Percentiles rank a stretch among this genome's conserved stretches.
Evolutionary conservation across 2,888 invertebrate species (phyloP).

Genomic region (Caenorhabditis sp.): DNA sequence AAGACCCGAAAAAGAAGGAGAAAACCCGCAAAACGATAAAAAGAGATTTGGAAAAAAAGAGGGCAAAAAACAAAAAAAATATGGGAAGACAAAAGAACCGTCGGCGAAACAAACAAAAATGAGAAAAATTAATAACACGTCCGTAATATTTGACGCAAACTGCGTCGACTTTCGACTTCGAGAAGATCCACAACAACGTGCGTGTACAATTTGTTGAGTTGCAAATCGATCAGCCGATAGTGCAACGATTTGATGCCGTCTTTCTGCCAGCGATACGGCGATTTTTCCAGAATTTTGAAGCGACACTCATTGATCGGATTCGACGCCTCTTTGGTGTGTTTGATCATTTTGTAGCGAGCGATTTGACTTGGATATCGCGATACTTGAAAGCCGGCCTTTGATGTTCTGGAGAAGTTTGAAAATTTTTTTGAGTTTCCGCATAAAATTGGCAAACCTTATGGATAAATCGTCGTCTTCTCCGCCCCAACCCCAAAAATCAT

Average conservation of each 20-base stretch:
- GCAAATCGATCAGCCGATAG: constrained; percentile 65
- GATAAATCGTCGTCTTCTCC: constrained; percentile 97
- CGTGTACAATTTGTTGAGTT: constrained; percentile 58
- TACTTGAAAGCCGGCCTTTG: constrained; percentile 78
- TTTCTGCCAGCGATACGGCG: constrained; percentile 71
- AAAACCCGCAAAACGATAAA: no score
- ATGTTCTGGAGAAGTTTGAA: constrained; percentile 48
- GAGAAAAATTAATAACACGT: constrained; percentile 26
- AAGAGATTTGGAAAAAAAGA: no score
- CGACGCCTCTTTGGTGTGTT: constrained; percentile 81
- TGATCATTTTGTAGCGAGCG: constrained; percentile 93
- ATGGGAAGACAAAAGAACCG: no score
- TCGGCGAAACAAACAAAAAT: no score
- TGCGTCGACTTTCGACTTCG: constrained; percentile 57
- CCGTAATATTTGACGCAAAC: constrained; percentile 32
- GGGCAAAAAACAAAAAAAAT: no score
- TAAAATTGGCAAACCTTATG: constrained; percentile 72
- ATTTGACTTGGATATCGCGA: constrained; percentile 89
- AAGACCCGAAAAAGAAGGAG: no score
- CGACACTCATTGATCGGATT: constrained; percentile 80
- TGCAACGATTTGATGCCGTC: constrained; percentile 73
- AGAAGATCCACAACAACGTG: constrained; percentile 61
- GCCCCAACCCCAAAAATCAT: constrained; percentile 91
- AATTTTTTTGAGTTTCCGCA: not conserved
- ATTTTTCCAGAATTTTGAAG: constrained; percentile 72